These are phyloP conservation scores for Poecilus cupreus DNA, from an alignment of 2,888 invertebrate genomes.

Conservation along the genomic window DNA sequence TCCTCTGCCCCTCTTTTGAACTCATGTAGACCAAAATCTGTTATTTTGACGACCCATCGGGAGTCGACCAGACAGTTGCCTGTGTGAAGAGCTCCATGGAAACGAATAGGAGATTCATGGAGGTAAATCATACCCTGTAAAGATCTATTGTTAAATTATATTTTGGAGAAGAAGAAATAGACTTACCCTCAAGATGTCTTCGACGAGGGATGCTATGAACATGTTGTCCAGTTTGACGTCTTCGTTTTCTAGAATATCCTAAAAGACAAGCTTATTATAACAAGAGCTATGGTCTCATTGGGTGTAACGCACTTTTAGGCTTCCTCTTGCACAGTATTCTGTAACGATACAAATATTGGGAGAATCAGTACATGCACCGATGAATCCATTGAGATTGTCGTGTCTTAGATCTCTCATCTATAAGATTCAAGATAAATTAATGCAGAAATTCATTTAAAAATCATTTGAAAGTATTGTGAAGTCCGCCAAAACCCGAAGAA, in stretches of 20 bases:
- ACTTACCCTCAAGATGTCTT: constrained; percentile 94
- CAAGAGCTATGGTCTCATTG: no score
- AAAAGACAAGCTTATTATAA: no score
- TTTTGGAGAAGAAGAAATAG: not conserved
- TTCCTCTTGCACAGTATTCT: constrained; percentile 92
- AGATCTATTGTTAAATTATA: constrained; percentile 13
- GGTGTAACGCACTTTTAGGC: constrained; percentile 82
- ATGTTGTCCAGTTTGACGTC: constrained; percentile 97
- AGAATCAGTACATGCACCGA: constrained; percentile 93
- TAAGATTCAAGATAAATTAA: no score
- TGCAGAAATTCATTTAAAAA: no score
- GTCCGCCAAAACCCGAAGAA: no score
- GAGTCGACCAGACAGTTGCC: constrained; percentile 96
- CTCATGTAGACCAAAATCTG: constrained; percentile 93
- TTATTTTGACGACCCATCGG: constrained; percentile 94
- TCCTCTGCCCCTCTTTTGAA: constrained; percentile 86
- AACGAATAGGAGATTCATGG: constrained; percentile 89
- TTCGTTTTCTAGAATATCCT: constrained; percentile 96
- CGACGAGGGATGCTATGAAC: constrained; percentile 96
- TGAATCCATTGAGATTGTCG: constrained; percentile 93
- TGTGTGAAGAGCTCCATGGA: constrained; percentile 91
- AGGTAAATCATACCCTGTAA: constrained; percentile 91
- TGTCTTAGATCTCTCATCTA: constrained; percentile 93
- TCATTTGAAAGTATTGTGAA: no score
- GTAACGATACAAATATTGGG: constrained; percentile 93